A percentile compares a stretch with the other conserved stretches of the same genome.
phyloP scores from a whole-genome alignment of 2,888 invertebrate species.

The Drosophila quinaria region DNA sequence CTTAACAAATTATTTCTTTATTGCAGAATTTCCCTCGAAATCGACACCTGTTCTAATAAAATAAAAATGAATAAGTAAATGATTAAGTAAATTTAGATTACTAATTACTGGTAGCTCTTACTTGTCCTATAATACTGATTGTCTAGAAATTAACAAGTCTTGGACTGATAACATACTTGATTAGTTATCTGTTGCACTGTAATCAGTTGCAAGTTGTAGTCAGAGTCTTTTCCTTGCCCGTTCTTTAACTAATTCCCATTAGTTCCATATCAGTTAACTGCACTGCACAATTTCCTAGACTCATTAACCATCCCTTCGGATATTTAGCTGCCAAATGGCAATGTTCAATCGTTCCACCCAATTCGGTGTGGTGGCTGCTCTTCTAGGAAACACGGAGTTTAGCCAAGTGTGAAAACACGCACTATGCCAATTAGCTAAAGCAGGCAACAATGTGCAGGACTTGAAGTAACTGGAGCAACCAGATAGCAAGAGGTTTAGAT shows the following conservation, averaged over 20 bases:
- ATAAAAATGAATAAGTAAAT: too few relatives aligned
- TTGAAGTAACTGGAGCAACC: conserved; percentile 34
- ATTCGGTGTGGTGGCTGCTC: not conserved
- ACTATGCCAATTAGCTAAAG: conserved; percentile 72
- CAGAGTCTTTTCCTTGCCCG: not conserved
- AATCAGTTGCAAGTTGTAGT: conserved; percentile 1
- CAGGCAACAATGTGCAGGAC: conserved; percentile 54
- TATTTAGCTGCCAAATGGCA: conserved; percentile 41
- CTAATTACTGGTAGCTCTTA: not conserved
- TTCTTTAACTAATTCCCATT: conserved; percentile 21
- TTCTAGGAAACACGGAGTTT: not conserved
- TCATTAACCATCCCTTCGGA: conserved; percentile 28
- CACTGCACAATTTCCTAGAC: conserved; percentile 20
- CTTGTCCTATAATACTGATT: not conserved
- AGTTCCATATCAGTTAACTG: conserved; percentile 37
- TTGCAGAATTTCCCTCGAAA: too few relatives aligned
- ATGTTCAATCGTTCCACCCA: conserved; percentile 44
- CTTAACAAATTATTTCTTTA: too few relatives aligned
- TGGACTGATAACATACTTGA: not conserved
- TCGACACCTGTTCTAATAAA: too few relatives aligned
- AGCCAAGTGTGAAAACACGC: conserved; percentile 70
- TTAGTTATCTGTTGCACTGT: conserved; percentile 6
- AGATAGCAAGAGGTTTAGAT: conserved; percentile 37
- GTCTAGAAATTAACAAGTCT: not conserved
- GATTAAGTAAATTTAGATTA: not conserved